These are phyloP conservation scores for Ganaspis sp. DNA, from an alignment of 1,140 invertebrate species.

Conservation along the genomic window DNA sequence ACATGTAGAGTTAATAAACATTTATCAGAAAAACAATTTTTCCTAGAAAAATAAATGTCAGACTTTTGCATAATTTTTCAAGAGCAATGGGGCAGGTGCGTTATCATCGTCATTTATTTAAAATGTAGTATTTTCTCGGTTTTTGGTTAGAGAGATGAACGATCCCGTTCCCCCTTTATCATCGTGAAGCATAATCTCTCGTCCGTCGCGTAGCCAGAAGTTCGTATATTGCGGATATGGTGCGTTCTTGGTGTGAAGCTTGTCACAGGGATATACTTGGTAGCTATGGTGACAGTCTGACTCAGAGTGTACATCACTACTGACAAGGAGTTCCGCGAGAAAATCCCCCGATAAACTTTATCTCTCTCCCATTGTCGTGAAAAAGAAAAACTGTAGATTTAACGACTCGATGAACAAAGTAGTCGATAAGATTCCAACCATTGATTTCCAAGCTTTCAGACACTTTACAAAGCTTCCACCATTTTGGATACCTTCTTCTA, in stretches of 20 bases:
- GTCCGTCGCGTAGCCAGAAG: not conserved
- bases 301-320: not conserved
- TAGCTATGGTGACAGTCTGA: slow-evolving; percentile 1
- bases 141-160: slow-evolving; percentile 10
- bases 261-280: not conserved
- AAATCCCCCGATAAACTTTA: slow-evolving; percentile 1
- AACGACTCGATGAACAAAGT: slow-evolving; percentile 1
- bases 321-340: not conserved
- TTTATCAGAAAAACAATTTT: too few species aligned
- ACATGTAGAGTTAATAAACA: too few species aligned
- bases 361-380: not conserved
- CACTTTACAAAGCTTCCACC: too few species aligned
- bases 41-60: not conserved
- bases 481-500: too few species aligned
- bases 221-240: not conserved
- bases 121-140: not conserved
- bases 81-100: not conserved
- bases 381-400: not conserved
- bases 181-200: not conserved
- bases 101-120: slow-evolving; percentile 2
- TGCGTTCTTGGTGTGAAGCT: not conserved
- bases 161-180: slow-evolving; percentile 2
- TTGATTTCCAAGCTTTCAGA: not conserved
- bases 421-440: not conserved
- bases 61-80: not conserved